Percentiles rank a stretch among this genome's conserved stretches.
phyloP scores from a whole-genome alignment of 1,140 invertebrate genomes.

The Dreissena polymorpha region DNA sequence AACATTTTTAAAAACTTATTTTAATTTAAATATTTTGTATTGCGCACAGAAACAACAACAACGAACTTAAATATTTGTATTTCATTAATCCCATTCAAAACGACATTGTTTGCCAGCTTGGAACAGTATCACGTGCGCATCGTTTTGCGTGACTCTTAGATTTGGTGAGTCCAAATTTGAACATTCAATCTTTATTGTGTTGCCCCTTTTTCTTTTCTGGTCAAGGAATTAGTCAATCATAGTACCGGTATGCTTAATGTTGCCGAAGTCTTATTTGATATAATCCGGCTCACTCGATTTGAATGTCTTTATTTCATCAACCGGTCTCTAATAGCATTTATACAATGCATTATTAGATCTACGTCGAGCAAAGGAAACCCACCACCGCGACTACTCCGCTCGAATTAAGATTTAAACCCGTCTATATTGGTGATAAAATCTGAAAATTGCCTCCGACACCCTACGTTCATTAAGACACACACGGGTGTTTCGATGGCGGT shows the following conservation, averaged over 20 bases:
- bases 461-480: conserved; percentile 51
- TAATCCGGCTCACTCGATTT: conserved; percentile 45
- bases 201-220: no score
- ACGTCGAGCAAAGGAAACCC: conserved; percentile 39
- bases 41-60: no score
- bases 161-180: no score
- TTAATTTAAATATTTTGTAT: no score
- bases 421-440: conserved; percentile 40
- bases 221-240: conserved; percentile 34
- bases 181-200: no score
- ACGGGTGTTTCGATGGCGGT: conserved; percentile 35
- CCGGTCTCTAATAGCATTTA: conserved; percentile 43
- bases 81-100: no score
- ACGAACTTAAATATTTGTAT: no score
- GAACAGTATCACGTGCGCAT: no score
- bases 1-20: no score
- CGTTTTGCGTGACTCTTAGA: no score
- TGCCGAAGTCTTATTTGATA: conserved; percentile 46
- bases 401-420: conserved; percentile 51
- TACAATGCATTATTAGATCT: conserved; percentile 46
- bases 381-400: conserved; percentile 13
- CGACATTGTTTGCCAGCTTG: no score
- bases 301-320: conserved; percentile 50
- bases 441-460: conserved; percentile 44
- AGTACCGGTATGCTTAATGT: conserved; percentile 20